phyloP scores from a whole-genome alignment of 2,797 vertebrate species.

The Hafferia zeledoni region DNA sequence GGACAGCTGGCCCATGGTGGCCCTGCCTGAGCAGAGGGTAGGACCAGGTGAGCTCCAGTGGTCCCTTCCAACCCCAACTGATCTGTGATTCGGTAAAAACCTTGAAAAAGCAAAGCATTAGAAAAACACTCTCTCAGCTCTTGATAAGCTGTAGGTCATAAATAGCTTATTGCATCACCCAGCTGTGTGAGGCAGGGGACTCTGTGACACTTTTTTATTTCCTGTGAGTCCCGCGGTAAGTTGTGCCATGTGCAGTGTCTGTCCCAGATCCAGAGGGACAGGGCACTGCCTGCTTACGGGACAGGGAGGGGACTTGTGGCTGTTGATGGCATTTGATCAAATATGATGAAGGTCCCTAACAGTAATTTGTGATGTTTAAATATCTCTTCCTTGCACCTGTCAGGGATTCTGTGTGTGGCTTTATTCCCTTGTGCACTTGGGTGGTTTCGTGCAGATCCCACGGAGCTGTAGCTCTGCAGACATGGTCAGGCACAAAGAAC shows the following conservation, averaged over 20 bases:
- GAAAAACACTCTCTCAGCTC: neutral
- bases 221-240: neutral
- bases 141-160: neutral
- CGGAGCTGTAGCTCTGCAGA: neutral
- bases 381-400: neutral
- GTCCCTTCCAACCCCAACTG: neutral
- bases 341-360: neutral
- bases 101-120: neutral
- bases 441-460: neutral
- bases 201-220: neutral
- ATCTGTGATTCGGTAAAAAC: neutral
- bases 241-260: neutral
- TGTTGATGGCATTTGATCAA: neutral
- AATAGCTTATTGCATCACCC: neutral
- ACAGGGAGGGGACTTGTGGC: neutral
- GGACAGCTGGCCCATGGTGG: neutral
- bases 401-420: neutral
- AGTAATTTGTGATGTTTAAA: neutral
- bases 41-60: neutral
- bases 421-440: neutral
- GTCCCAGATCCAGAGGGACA: neutral
- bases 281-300: neutral
- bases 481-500: rapidly evolving
- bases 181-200: neutral
- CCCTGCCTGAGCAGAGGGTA: neutral